A percentile compares a stretch with the other conserved stretches of the same genome.
Conservation (phyloP, 2,888 invertebrate genomes). For the Rosalia funebris region DNA sequence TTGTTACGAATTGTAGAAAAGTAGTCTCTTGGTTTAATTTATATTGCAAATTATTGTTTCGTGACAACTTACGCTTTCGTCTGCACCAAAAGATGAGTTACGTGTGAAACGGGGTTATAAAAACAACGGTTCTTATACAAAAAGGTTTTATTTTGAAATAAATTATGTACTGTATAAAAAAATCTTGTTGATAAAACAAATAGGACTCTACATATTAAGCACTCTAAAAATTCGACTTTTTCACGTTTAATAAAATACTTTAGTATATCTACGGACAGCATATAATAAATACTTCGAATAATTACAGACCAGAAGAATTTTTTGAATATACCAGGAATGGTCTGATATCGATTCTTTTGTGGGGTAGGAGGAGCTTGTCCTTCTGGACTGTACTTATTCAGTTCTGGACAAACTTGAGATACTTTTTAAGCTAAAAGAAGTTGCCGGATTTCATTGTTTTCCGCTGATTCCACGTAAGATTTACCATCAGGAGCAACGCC, state of each 20-base stretch:
- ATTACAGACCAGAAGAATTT: slow-evolving; percentile 17
- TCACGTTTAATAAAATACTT: slow-evolving; percentile 33
- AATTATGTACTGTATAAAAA: slow-evolving; percentile 28
- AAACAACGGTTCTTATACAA: slow-evolving; percentile 8
- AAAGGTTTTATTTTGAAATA: slow-evolving; percentile 35
- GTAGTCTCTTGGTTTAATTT: too few species aligned
- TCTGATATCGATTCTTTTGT: background rate
- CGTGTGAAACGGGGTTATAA: background rate
- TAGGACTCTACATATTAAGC: slow-evolving; percentile 28
- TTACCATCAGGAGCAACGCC: slow-evolving; percentile 89
- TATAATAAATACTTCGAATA: slow-evolving; percentile 21
- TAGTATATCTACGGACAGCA: slow-evolving; percentile 36
- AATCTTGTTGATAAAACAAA: slow-evolving; percentile 23
- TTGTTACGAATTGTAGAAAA: too few species aligned
- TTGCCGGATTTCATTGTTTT: slow-evolving; percentile 89
- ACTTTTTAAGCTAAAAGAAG: slow-evolving; percentile 65
- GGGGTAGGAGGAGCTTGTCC: background rate
- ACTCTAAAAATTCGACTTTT: slow-evolving; percentile 23
- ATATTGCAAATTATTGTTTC: too few species aligned
- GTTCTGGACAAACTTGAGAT: slow-evolving; percentile 28
- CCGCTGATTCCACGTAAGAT: slow-evolving; percentile 88
- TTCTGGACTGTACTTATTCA: slow-evolving; percentile 29
- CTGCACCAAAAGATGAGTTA: background rate
- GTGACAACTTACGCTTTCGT: too few species aligned
- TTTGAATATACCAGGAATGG: background rate